phyloP scores from a whole-genome alignment of 2,797 vertebrate species.

The Gymnothorax javanicus region DNA sequence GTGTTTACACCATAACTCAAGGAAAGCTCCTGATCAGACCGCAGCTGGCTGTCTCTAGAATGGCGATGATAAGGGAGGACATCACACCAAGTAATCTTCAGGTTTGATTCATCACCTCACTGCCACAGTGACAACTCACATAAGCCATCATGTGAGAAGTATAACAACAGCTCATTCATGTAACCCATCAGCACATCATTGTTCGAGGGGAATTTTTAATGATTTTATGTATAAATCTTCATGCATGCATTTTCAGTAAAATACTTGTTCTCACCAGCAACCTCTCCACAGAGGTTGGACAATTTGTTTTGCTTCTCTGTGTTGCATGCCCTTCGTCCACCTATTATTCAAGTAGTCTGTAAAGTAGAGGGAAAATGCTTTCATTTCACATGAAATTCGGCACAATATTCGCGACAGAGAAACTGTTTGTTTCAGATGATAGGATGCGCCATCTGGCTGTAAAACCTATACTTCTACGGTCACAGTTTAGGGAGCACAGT shows the following conservation, averaged over 20 bases:
- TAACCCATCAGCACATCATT: not conserved
- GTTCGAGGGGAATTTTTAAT: not conserved
- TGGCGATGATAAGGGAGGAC: slow-evolving; percentile 7
- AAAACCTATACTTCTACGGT: not conserved
- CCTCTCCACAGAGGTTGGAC: not conserved
- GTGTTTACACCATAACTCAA: not conserved
- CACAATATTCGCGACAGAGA: slow-evolving; percentile 23
- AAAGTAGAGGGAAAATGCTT: not conserved
- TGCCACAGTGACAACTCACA: not conserved
- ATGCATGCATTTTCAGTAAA: not conserved
- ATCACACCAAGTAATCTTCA: not conserved
- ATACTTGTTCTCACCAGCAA: not conserved
- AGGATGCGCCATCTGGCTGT: slow-evolving; percentile 24
- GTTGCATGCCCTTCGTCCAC: not conserved
- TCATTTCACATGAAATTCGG: slow-evolving; percentile 4
- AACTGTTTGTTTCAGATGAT: slow-evolving; percentile 27
- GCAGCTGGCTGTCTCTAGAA: not conserved
- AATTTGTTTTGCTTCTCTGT: not conserved
- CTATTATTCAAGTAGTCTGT: not conserved
- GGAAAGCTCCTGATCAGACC: not conserved
- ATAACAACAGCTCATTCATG: not conserved
- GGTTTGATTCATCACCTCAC: not conserved
- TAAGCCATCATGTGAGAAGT: not conserved
- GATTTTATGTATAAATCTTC: not conserved
- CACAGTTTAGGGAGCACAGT: not conserved